Base-by-base conservation (phyloP, 1,140 invertebrate genomes). In the Eumeta japonica region DNA sequence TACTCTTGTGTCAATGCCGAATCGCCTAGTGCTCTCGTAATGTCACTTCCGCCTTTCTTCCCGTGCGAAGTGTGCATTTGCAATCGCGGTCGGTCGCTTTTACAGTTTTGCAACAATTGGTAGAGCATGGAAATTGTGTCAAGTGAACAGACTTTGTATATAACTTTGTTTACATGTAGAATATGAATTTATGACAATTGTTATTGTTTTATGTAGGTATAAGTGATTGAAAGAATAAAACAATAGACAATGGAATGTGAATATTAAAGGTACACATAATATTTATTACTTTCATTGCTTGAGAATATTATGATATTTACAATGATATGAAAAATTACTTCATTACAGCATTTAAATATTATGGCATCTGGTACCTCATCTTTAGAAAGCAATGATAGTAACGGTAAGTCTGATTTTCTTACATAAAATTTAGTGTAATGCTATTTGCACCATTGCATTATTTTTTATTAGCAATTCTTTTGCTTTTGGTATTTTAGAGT, bases 301-400 rank as follows among this genome's bases (percentile, higher is more conserved):
- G n/a, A n/a, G n/a, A n/a, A n/a, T n/a, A n/a, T n/a, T n/a, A n/a
- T n/a, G n/a, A n/a, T n/a, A n/a, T n/a, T n/a, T n/a, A n/a, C n/a
- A n/a, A n/a, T n/a, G n/a, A n/a, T n/a, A n/a, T n/a, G n/a, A n/a
- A n/a, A n/a, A n/a, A n/a, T n/a, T n/a, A n/a, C n/a, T n/a, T n/a
- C n/a, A n/a, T n/a, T n/a, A n/a, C n/a, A n/a, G n/a, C n/a, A n/a
- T n/a, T n/a, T n/a, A 52, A 41, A 56, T 62, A 72, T 58, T 62
- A 76, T 76, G 74, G 74, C 72, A 68, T 76, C 74, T 48, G 74
- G 65, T 32, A 65, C 72, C 48, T 76, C 74, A 46, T 76, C 74
- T 30, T 53, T 76, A 50, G 74, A 76, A 51, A 76, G 74, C 49
- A 76, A 74, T 62, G 74, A 71, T 43, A 74, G 74, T 48, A 70